These are phyloP conservation scores for Gouania willdenowi DNA, from an alignment of 2,797 vertebrate species.

Conservation along the genomic window DNA sequence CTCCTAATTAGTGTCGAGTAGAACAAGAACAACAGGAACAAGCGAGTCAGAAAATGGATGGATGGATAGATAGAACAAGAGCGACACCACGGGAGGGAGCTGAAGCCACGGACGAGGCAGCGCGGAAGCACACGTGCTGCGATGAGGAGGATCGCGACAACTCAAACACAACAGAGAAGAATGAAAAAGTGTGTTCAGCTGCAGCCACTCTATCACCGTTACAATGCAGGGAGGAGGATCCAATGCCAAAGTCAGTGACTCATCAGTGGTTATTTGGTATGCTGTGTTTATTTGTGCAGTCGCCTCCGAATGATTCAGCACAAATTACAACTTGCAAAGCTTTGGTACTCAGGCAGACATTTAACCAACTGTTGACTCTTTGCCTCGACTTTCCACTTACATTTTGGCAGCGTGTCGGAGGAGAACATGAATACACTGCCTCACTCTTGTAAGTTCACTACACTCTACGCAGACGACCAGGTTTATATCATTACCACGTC, in stretches of 20 bases:
- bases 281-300: constrained; percentile 34
- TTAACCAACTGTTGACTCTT: background rate
- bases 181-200: constrained; percentile 41
- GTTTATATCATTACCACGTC: too few species aligned
- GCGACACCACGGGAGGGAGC: constrained; percentile 50
- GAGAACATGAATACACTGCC: too few species aligned
- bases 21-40: too few species aligned
- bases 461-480: too few species aligned
- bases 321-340: background rate
- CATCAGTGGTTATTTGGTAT: constrained; percentile 32
- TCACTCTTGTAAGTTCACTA: too few species aligned
- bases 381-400: background rate
- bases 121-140: constrained; percentile 44
- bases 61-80: too few species aligned
- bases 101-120: constrained; percentile 57
- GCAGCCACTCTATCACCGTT: constrained; percentile 29
- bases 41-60: too few species aligned
- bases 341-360: background rate
- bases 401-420: too few species aligned
- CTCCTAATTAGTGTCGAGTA: constrained; percentile 75
- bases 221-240: constrained; percentile 18
- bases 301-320: constrained; percentile 1
- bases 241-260: constrained; percentile 25
- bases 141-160: constrained; percentile 53
- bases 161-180: too few species aligned